A percentile compares a stretch with the other conserved stretches of the same genome.
These are phyloP conservation scores for Macrostomum lignano DNA, from an alignment of 1,140 invertebrate species.

Conservation along the genomic window DNA sequence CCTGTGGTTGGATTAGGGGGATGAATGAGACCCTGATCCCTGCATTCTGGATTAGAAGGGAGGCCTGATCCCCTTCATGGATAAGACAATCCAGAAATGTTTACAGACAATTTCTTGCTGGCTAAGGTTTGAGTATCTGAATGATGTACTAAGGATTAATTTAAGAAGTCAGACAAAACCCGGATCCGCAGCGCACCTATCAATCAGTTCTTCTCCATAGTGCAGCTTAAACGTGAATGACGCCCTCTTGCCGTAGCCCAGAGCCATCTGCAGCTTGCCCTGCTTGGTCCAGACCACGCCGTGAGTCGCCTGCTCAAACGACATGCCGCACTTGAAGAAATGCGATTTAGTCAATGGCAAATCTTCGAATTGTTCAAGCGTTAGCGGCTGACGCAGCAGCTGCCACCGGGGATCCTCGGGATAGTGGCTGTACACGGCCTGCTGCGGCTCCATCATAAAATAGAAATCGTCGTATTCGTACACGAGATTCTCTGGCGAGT, in stretches of 20 bases:
- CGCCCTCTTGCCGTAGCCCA: conserved; percentile 21
- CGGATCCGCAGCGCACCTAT: too few species aligned
- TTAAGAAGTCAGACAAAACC: too few species aligned
- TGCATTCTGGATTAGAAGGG: too few species aligned
- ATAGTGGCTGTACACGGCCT: conserved; percentile 20
- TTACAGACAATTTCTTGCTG: too few species aligned
- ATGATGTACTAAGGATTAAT: too few species aligned
- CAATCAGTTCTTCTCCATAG: too few species aligned
- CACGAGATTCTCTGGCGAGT: conserved; percentile 15
- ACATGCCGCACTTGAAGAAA: conserved; percentile 27
- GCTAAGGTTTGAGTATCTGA: too few species aligned
- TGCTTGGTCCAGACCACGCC: conserved; percentile 18
- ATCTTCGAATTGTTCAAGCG: conserved; percentile 17
- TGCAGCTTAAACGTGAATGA: conserved; percentile 26
- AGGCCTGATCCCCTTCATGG: too few species aligned
- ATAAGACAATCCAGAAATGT: too few species aligned
- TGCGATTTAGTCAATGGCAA: conserved; percentile 26
- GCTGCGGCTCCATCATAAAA: conserved; percentile 26
- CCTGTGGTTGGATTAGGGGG: too few species aligned
- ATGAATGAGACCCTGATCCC: too few species aligned
- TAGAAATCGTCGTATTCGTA: conserved; percentile 29
- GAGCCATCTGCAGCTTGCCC: conserved; percentile 16
- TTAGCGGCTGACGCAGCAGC: conserved; percentile 11
- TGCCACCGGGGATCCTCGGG: conserved; percentile 23
- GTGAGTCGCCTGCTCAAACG: conserved; percentile 22